Evolutionary conservation across 2,888 invertebrate genomes (phyloP), one percentile per base, ranked within the genome.

Genomic region (Hydropsyche betteni): DNA sequence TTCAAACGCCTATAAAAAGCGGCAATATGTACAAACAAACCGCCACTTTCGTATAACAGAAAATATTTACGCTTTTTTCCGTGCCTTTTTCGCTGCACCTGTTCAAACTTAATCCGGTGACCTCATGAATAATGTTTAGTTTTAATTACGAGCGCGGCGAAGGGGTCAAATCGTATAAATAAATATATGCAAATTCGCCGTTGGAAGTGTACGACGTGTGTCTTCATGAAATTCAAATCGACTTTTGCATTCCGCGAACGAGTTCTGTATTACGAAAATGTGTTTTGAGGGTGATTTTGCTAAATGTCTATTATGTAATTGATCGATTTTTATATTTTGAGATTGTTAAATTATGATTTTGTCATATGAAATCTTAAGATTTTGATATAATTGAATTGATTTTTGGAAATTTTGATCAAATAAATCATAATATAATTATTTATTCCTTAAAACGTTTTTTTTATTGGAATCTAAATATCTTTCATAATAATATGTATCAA

Each of bases 41-140:
- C 24, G 24, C 24, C 24, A 24, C 24, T 24, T 24, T 24, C 24
- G 24, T 24, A 44, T 8, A 44, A 44, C 7, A 44, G 2, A 44
- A 44, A 44, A 44, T 44, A 8, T 44, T 69, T 69, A 36, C 69
- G 24, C 24, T 69, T 12, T 33, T 69, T 69, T 69, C 53, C 33
- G 50, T 69, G 50, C 69, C 34, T 50, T 14, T 33, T 34, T 36
- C 64, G 64, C 5, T 36, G 50, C 64, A 68, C 73, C 64, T 52
- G 73, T 51, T 50, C 68, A 64, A 73, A 73, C 50, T 73, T 73
- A 61, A 73, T 73, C 12, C 73, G 38, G 34, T 73, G 73, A 73
- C 73, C 73, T 64, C 52, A 50, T 73, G 73, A 73, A 73, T 73
- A 73, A 73, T 64, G 50, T 73, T 73, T 51, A 64, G 51, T 64